These are phyloP conservation scores for Meteorus cinctellus DNA, from an alignment of 2,888 invertebrate species.

Conservation along the genomic window DNA sequence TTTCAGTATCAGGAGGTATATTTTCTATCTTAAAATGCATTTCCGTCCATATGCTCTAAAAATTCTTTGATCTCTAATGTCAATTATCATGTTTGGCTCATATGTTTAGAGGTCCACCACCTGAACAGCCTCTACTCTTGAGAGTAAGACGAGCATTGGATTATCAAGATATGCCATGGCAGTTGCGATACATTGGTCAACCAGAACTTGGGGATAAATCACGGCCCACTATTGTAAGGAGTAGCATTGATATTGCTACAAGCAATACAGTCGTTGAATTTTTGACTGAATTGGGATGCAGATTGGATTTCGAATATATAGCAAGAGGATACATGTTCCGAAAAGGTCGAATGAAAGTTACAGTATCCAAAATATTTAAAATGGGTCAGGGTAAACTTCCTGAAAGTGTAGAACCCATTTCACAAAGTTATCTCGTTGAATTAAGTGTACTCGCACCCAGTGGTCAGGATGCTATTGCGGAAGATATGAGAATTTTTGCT, in stretches of 20 bases:
- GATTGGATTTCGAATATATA: conserved; percentile 95
- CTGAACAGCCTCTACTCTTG: conserved; percentile 79
- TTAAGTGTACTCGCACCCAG: conserved; percentile 91
- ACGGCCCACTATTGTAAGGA: conserved; percentile 91
- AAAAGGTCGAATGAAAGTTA: conserved; percentile 97
- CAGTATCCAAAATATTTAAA: conserved; percentile 95
- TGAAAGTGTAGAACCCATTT: conserved; percentile 87
- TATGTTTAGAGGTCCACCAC: conserved; percentile 62
- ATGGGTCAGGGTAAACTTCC: conserved; percentile 82
- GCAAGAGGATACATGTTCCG: conserved; percentile 95
- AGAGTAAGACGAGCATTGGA: conserved; percentile 90
- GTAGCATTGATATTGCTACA: conserved; percentile 94
- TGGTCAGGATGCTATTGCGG: conserved; percentile 95
- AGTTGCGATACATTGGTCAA: conserved; percentile 93
- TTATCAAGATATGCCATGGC: conserved; percentile 89
- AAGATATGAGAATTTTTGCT: conserved; percentile 95
- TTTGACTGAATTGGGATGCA: conserved; percentile 91
- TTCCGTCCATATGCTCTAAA: too few relatives aligned
- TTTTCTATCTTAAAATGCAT: not conserved
- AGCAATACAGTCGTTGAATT: conserved; percentile 93
- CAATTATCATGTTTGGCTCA: not conserved
- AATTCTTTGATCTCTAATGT: not conserved
- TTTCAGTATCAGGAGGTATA: conserved; percentile 81
- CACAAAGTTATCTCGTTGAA: conserved; percentile 95
- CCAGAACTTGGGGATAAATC: conserved; percentile 92